Evolutionary conservation across 2,113 vertebrate genomes (phyloP).

Genomic region (Lichenostomus cassidix): DNA sequence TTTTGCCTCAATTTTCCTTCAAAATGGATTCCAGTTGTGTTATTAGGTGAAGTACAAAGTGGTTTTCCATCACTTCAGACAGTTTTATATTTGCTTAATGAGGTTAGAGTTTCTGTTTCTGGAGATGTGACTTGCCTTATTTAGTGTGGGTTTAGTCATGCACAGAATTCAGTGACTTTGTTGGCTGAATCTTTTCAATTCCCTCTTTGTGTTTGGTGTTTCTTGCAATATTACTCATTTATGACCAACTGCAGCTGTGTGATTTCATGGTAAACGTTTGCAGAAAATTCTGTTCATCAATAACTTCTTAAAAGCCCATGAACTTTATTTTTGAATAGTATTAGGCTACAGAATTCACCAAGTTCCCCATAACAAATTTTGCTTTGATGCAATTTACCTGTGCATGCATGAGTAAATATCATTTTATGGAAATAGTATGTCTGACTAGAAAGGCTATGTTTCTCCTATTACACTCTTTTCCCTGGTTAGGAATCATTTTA

Average conservation of each 20-base stretch:
- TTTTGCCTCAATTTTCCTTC: constrained; percentile 63
- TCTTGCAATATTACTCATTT: constrained; percentile 12
- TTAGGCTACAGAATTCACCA: background rate
- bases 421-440: background rate
- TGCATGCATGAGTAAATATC: background rate
- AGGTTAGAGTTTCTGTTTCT: constrained; percentile 54
- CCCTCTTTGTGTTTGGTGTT: background rate
- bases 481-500: background rate
- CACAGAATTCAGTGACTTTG: background rate
- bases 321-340: background rate
- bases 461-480: background rate
- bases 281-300: background rate
- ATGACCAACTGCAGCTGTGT: background rate
- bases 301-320: background rate
- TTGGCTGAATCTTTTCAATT: constrained; percentile 14
- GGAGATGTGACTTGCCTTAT: constrained; percentile 27
- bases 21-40: constrained; percentile 55
- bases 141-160: constrained; percentile 47
- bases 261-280: constrained; percentile 6
- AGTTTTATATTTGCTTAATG: constrained; percentile 69
- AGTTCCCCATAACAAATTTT: background rate
- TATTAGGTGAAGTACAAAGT: constrained; percentile 56
- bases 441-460: background rate
- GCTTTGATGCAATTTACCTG: background rate
- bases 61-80: constrained; percentile 65